Evolutionary conservation across 1,140 invertebrate genomes (phyloP).

Genomic region (Mylabris phalerata): DNA sequence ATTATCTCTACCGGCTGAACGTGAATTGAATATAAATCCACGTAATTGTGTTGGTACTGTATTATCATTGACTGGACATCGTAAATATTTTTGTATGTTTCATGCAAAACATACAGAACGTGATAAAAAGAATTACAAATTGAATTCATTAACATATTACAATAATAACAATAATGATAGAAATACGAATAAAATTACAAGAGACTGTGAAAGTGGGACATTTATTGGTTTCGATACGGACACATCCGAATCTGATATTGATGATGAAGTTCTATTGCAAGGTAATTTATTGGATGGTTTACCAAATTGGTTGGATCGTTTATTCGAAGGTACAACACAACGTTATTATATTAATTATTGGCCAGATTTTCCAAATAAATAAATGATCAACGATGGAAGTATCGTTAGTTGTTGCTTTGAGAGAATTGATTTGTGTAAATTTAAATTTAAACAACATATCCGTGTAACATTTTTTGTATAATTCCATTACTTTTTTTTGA

Average conservation of each 20-base stretch:
- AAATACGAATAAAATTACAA: background rate
- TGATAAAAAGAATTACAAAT: constrained; percentile 38
- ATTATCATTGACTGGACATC: constrained; percentile 87
- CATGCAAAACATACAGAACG: constrained; percentile 83
- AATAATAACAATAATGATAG: constrained; percentile 44
- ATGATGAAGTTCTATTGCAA: constrained; percentile 37
- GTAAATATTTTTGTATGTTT: constrained; percentile 98
- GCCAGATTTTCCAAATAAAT: constrained; percentile 66
- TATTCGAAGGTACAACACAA: constrained; percentile 92
- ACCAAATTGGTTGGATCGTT: constrained; percentile 91
- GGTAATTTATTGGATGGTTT: constrained; percentile 80
- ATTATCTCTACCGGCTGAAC: constrained; percentile 71
- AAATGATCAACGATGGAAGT: constrained; percentile 7
- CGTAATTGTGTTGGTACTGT: constrained; percentile 97
- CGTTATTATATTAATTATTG: constrained; percentile 95
- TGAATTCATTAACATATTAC: constrained; percentile 40
- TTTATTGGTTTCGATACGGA: constrained; percentile 76
- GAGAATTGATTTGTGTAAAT: too few species aligned
- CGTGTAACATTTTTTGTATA: too few species aligned
- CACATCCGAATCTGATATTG: constrained; percentile 54
- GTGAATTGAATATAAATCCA: constrained; percentile 86
- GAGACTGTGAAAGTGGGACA: constrained; percentile 66
- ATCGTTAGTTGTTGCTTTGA: too few species aligned
- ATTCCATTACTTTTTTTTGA: too few species aligned
- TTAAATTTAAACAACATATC: too few species aligned